A percentile compares a stretch with the other conserved stretches of the same genome.
These are phyloP conservation scores for Chionis minor DNA, from an alignment of 2,113 vertebrate species.

Conservation along the genomic window DNA sequence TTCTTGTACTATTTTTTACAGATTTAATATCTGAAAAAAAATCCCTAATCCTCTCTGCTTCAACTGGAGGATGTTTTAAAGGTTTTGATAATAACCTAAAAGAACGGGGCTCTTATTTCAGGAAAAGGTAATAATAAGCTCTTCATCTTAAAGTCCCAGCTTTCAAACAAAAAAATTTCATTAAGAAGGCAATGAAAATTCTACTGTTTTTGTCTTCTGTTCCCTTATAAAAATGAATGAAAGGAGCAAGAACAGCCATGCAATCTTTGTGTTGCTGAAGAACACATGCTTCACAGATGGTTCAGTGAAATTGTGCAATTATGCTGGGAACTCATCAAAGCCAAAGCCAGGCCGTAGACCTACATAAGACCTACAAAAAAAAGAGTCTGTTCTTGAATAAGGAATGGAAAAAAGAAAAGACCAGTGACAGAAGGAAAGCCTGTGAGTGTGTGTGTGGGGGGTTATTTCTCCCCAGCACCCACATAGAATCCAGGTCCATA, in stretches of 20 bases:
- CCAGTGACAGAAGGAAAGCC: background rate
- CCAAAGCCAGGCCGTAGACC: background rate
- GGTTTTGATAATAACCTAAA: background rate
- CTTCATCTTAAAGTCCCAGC: background rate
- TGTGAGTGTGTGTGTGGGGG: background rate
- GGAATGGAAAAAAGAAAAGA: background rate
- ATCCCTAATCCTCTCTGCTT: background rate
- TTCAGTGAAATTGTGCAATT: background rate
- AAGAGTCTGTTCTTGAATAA: background rate
- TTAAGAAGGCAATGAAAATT: background rate
- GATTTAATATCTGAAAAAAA: background rate
- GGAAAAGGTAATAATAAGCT: background rate
- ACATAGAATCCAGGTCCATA: background rate
- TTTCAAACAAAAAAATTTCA: background rate
- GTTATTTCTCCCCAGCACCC: background rate
- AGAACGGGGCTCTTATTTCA: background rate
- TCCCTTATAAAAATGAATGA: background rate
- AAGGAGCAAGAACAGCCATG: background rate
- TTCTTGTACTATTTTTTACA: background rate
- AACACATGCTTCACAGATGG: background rate
- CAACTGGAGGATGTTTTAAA: background rate
- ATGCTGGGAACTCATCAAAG: background rate
- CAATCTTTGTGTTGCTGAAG: background rate
- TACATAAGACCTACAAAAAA: background rate
- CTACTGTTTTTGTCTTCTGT: background rate